Percentiles rank a stretch among this genome's conserved stretches.
Evolutionary conservation across 2,888 invertebrate species (phyloP).

Genomic region (Lacanobia oleracea): DNA sequence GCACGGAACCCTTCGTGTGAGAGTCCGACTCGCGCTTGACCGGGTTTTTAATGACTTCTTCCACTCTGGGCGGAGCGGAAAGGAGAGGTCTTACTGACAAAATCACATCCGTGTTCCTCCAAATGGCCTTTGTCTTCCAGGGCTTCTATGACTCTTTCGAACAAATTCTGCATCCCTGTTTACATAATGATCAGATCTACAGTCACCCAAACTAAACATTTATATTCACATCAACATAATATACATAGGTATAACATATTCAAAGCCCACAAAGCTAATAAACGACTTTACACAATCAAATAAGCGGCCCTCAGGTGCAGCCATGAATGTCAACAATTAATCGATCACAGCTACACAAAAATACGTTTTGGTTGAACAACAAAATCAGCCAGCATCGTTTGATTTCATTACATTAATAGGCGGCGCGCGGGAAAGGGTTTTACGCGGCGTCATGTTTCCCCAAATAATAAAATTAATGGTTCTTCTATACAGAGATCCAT

Average conservation of each 20-base stretch:
- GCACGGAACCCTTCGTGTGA: too few species aligned
- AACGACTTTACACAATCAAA: conserved; percentile 28
- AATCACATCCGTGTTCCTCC: too few species aligned
- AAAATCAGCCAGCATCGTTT: conserved; percentile 76
- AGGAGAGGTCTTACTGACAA: too few species aligned
- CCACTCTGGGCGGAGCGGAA: too few species aligned
- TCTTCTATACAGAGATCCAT: conserved; percentile 78
- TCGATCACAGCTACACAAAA: conserved; percentile 43
- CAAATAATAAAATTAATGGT: conserved; percentile 84
- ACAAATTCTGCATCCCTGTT: too few species aligned
- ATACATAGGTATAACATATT: background rate
- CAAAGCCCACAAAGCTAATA: conserved; percentile 9
- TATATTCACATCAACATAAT: background rate
- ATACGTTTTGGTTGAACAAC: conserved; percentile 62
- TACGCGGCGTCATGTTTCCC: conserved; percentile 78
- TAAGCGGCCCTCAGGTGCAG: conserved; percentile 30
- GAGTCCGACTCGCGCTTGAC: too few species aligned
- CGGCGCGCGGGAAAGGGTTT: conserved; percentile 75
- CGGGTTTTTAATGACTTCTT: too few species aligned
- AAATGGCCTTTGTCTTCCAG: too few species aligned
- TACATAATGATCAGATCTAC: background rate
- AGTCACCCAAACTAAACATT: too few species aligned
- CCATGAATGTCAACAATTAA: conserved; percentile 53
- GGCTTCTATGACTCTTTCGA: too few species aligned
- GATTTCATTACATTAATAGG: conserved; percentile 78